Conservation (phyloP, 2,113 vertebrate species). For the Vicugna pacos region DNA sequence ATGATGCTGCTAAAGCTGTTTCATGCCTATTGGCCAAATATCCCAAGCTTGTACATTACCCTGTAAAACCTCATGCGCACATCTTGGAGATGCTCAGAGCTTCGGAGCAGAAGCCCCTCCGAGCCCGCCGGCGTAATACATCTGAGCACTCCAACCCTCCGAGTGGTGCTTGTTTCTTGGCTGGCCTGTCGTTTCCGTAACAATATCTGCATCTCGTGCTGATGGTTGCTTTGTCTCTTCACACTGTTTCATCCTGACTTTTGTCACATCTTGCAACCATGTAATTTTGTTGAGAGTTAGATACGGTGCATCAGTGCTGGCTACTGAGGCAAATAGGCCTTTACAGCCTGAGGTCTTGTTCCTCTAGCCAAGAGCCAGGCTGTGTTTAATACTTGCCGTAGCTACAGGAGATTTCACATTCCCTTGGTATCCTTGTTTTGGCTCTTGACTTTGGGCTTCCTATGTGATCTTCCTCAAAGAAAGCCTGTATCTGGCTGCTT, state of each 20-base stretch:
- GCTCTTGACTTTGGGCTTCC: background rate
- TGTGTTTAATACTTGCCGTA: background rate
- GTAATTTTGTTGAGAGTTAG: background rate
- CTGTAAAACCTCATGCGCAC: too few species aligned
- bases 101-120: too few species aligned
- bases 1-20: too few species aligned
- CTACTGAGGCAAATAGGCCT: background rate
- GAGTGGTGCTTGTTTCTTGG: too few species aligned
- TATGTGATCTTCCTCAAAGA: background rate
- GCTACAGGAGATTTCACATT: background rate
- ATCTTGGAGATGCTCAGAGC: too few species aligned
- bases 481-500: background rate
- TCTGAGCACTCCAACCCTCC: too few species aligned
- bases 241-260: background rate
- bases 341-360: too few species aligned
- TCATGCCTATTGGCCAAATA: too few species aligned
- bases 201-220: background rate
- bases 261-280: background rate
- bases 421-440: background rate
- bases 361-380: background rate
- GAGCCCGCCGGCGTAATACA: too few species aligned
- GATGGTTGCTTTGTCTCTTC: background rate
- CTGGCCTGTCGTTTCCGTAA: too few species aligned
- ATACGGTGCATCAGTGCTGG: background rate
- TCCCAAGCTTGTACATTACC: too few species aligned